Evolutionary conservation across 2,888 invertebrate species (phyloP).

Genomic region (Brenthis hecate): DNA sequence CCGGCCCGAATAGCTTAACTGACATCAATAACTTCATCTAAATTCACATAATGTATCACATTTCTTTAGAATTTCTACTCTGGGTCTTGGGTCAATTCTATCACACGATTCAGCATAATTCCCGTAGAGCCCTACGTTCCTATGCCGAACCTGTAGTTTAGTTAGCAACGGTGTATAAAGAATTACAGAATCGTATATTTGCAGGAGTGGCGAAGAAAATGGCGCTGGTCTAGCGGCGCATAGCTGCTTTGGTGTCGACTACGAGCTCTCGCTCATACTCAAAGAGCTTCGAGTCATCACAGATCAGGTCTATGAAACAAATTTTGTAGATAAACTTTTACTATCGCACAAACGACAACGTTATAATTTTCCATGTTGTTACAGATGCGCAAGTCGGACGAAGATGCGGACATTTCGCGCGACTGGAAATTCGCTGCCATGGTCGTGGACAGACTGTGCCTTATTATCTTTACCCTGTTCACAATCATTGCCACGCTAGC

Average conservation of each 20-base stretch:
- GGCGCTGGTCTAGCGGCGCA: slow-evolving; percentile 90
- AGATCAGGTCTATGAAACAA: slow-evolving; percentile 84
- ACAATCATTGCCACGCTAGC: slow-evolving; percentile 98
- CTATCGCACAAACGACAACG: background rate
- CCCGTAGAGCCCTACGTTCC: slow-evolving; percentile 78
- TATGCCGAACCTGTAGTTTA: slow-evolving; percentile 74
- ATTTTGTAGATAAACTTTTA: background rate
- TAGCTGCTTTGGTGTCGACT: slow-evolving; percentile 95
- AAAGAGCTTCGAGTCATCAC: slow-evolving; percentile 97
- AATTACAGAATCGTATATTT: slow-evolving; percentile 51
- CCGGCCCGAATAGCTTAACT: slow-evolving; percentile 70
- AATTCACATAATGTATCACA: slow-evolving; percentile 47
- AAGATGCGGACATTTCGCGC: slow-evolving; percentile 95
- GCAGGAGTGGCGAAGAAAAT: slow-evolving; percentile 83
- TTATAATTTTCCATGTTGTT: slow-evolving; percentile 44
- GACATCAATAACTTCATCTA: slow-evolving; percentile 47
- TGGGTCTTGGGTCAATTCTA: slow-evolving; percentile 62
- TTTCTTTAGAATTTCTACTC: slow-evolving; percentile 48
- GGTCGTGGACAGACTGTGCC: slow-evolving; percentile 99
- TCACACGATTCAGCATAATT: slow-evolving; percentile 67
- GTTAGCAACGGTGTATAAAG: slow-evolving; percentile 57
- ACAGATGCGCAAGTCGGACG: slow-evolving; percentile 96
- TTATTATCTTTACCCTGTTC: slow-evolving; percentile 99
- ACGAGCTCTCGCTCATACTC: slow-evolving; percentile 96
- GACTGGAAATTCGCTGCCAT: slow-evolving; percentile 99